These are phyloP conservation scores for Paraplagusia blochii DNA, from an alignment of 2,113 vertebrate genomes.

Conservation along the genomic window DNA sequence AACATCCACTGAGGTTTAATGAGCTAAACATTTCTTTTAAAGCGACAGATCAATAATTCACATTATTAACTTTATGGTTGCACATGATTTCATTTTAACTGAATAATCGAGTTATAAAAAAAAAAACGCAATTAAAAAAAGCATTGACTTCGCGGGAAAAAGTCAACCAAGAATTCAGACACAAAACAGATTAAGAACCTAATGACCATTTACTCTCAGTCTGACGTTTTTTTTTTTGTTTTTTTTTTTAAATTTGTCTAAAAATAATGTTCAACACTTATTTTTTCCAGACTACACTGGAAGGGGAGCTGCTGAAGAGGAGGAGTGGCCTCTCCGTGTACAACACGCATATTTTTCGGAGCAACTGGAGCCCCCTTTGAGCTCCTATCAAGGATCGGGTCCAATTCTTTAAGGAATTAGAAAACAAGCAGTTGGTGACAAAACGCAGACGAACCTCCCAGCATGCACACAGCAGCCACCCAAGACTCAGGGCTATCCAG, in stretches of 20 bases:
- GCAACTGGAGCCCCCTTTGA: conserved; percentile 65
- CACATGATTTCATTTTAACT: not conserved
- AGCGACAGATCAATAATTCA: not conserved
- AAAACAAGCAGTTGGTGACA: conserved; percentile 88
- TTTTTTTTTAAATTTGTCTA: conserved; percentile 27
- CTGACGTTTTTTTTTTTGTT: not conserved
- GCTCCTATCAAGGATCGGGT: conserved; percentile 67
- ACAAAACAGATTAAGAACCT: not conserved
- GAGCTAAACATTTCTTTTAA: not conserved
- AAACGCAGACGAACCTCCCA: conserved; percentile 93
- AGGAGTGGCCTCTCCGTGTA: conserved; percentile 29
- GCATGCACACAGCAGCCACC: conserved; percentile 89
- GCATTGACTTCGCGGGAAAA: not conserved
- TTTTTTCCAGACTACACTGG: conserved; percentile 50
- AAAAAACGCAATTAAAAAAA: not conserved
- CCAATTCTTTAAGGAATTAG: conserved; percentile 81
- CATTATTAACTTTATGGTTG: not conserved
- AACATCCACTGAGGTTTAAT: not conserved
- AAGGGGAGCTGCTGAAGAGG: conserved; percentile 34
- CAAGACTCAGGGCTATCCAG: conserved; percentile 84
- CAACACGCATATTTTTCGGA: conserved; percentile 63
- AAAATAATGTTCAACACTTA: conserved; percentile 45
- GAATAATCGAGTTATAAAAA: not conserved
- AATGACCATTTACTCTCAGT: not conserved
- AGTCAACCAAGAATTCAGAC: not conserved